These are phyloP conservation scores for Tragelaphus strepsiceros DNA, from an alignment of 2,113 vertebrate species.

Conservation along the genomic window DNA sequence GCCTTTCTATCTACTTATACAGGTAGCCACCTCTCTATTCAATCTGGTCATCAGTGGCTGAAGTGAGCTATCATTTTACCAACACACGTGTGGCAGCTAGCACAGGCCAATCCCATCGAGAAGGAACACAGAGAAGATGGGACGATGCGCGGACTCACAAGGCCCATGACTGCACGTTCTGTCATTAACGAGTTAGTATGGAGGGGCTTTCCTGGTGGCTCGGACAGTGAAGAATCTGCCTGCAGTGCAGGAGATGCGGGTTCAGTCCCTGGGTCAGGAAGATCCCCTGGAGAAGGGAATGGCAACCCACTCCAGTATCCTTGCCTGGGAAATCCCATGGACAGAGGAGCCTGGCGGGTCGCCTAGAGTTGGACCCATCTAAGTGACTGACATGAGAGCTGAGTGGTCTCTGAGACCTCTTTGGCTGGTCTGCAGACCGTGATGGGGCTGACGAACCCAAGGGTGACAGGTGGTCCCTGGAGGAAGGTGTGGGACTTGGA, in stretches of 20 bases:
- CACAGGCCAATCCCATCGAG: too few species aligned
- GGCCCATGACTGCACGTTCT: rapidly evolving
- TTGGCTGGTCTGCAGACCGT: rapidly evolving
- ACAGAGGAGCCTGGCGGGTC: neutral
- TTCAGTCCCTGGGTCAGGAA: neutral
- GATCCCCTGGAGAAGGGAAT: neutral
- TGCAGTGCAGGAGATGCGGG: neutral
- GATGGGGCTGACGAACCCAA: neutral
- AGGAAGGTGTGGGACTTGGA: neutral
- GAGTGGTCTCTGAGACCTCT: neutral
- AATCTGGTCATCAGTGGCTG: neutral
- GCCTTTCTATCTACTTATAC: neutral
- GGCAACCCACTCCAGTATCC: neutral
- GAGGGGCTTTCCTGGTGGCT: neutral
- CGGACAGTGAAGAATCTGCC: neutral
- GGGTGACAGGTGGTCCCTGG: rapidly evolving
- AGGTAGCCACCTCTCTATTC: neutral
- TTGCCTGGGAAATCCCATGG: neutral
- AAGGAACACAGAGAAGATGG: neutral
- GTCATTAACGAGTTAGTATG: neutral
- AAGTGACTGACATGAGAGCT: neutral
- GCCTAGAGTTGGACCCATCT: neutral
- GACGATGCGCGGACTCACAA: neutral
- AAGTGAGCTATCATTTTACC: neutral
- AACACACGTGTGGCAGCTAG: neutral